Evolutionary conservation across 2,888 invertebrate genomes (phyloP).

Genomic region (Abrostola triplasia): DNA sequence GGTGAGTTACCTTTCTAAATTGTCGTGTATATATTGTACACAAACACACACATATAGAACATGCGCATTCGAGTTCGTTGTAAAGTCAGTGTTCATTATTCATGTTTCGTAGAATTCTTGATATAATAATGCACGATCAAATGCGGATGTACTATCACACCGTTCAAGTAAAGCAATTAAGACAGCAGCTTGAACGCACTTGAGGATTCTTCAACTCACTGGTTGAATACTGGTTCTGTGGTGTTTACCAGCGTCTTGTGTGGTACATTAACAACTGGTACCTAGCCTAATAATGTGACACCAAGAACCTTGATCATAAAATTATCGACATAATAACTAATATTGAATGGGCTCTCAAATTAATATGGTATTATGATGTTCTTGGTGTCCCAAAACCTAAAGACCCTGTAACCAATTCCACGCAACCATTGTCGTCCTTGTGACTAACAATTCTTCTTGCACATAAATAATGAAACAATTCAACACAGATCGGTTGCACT

Average conservation of each 20-base stretch:
- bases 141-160: slow-evolving; percentile 64
- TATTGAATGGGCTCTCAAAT: slow-evolving; percentile 31
- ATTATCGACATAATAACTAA: slow-evolving; percentile 31
- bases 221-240: slow-evolving; percentile 75
- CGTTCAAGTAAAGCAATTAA: slow-evolving; percentile 74
- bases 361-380: slow-evolving; percentile 31
- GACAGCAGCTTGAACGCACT: slow-evolving; percentile 74
- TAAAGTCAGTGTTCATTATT: slow-evolving; percentile 30
- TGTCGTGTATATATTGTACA: slow-evolving; percentile 48
- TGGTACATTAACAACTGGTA: slow-evolving; percentile 73
- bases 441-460: slow-evolving; percentile 86
- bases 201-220: slow-evolving; percentile 74
- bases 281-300: slow-evolving; percentile 57
- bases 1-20: slow-evolving; percentile 89
- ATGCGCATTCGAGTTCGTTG: slow-evolving; percentile 46
- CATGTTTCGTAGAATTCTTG: slow-evolving; percentile 14
- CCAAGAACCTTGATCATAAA: slow-evolving; percentile 38
- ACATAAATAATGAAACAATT: slow-evolving; percentile 62
- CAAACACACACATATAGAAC: slow-evolving; percentile 50
- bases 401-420: slow-evolving; percentile 75
- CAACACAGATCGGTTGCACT: slow-evolving; percentile 50
- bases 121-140: slow-evolving; percentile 43
- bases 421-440: slow-evolving; percentile 79
- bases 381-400: slow-evolving; percentile 58
- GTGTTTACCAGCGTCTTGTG: slow-evolving; percentile 69